Evolutionary conservation across 2,113 vertebrate genomes (phyloP).

Genomic region (Tenrec ecaudatus): DNA sequence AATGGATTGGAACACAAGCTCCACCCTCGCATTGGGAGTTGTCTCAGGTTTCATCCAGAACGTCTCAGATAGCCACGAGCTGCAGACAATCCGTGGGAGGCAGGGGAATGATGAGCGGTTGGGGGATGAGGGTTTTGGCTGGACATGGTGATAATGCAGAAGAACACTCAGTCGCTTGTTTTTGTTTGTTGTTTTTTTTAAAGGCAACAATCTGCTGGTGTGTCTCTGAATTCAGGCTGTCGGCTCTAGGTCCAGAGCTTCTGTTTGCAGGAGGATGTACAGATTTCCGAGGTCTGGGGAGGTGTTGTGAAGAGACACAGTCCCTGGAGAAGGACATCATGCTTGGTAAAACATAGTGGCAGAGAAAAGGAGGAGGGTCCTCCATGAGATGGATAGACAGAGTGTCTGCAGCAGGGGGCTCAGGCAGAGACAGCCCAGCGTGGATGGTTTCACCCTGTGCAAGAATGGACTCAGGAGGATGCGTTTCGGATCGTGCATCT

Average conservation of each 20-base stretch:
- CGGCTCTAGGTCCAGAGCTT: neutral
- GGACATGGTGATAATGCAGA: neutral
- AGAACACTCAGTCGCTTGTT: neutral
- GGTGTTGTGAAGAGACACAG: too few species aligned
- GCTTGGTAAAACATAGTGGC: too few species aligned
- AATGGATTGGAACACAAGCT: slow-evolving; percentile 59
- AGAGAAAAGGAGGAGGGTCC: too few species aligned
- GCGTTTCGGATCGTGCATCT: neutral
- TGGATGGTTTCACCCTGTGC: too few species aligned
- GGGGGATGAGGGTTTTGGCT: neutral
- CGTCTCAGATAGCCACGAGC: slow-evolving; percentile 50
- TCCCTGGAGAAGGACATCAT: too few species aligned
- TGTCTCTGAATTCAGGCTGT: neutral
- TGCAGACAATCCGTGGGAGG: neutral
- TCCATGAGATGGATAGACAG: too few species aligned
- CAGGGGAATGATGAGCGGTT: neutral
- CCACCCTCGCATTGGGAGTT: slow-evolving; percentile 15
- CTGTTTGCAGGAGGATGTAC: neutral
- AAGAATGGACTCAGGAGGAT: neutral
- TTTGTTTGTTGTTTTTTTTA: neutral
- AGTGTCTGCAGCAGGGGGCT: too few species aligned
- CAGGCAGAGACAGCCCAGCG: too few species aligned
- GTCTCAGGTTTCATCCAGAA: slow-evolving; percentile 55
- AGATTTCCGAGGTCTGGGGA: neutral
- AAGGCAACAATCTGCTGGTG: neutral